These are phyloP conservation scores for Andricus quercusramuli DNA, from an alignment of 2,888 invertebrate genomes.

Conservation along the genomic window DNA sequence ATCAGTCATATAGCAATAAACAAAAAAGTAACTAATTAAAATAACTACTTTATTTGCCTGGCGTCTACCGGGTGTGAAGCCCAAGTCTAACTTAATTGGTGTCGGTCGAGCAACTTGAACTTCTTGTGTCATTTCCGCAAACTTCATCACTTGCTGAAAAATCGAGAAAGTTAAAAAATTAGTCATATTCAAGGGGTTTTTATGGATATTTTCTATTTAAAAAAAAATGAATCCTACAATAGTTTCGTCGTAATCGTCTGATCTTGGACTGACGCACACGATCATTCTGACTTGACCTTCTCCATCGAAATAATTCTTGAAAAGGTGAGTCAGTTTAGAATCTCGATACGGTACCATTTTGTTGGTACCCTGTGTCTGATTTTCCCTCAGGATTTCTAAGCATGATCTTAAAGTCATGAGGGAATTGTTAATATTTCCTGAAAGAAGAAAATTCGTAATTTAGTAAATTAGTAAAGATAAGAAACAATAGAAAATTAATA, in stretches of 20 bases:
- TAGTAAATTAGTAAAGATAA: slow-evolving; percentile 8
- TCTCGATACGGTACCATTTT: slow-evolving; percentile 97
- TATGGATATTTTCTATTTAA: background rate
- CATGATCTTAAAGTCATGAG: slow-evolving; percentile 96
- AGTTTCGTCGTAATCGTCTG: slow-evolving; percentile 97
- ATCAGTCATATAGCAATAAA: background rate
- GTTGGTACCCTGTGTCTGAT: slow-evolving; percentile 85
- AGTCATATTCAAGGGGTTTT: background rate
- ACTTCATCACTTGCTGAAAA: slow-evolving; percentile 93
- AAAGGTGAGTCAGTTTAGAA: slow-evolving; percentile 95
- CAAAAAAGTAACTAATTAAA: background rate
- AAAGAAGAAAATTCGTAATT: slow-evolving; percentile 46
- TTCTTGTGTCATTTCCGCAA: slow-evolving; percentile 98
- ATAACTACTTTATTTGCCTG: slow-evolving; percentile 86
- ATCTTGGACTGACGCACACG: slow-evolving; percentile 96
- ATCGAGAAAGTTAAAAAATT: background rate
- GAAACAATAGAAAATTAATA: slow-evolving; percentile 79
- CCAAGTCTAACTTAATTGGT: slow-evolving; percentile 82
- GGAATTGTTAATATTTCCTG: slow-evolving; percentile 98
- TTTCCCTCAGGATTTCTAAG: slow-evolving; percentile 93
- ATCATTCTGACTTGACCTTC: slow-evolving; percentile 98
- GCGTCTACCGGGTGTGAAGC: slow-evolving; percentile 88
- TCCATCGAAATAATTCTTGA: slow-evolving; percentile 98
- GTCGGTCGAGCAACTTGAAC: slow-evolving; percentile 90
- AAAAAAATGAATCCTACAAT: slow-evolving; percentile 81